These are phyloP conservation scores for Artibeus lituratus DNA, from an alignment of 2,797 vertebrate species.

Conservation along the genomic window DNA sequence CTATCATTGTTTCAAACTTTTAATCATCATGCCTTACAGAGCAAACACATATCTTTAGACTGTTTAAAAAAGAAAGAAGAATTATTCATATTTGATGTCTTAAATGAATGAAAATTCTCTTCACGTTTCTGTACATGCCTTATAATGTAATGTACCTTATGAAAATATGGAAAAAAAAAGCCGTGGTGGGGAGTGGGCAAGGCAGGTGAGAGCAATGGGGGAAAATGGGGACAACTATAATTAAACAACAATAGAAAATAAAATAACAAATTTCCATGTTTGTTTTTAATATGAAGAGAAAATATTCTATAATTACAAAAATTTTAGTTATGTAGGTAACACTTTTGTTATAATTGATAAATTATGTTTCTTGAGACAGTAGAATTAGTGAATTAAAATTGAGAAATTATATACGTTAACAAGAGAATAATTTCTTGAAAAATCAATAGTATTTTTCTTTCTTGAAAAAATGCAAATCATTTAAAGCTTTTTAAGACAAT, in stretches of 20 bases:
- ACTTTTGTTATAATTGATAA: not conserved
- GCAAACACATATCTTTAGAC: conserved; percentile 21
- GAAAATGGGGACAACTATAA: no score
- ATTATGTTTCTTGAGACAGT: not conserved
- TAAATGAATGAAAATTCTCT: conserved; percentile 37
- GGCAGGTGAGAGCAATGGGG: no score
- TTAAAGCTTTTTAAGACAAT: not conserved
- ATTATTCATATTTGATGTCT: conserved; percentile 25
- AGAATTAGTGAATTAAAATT: not conserved
- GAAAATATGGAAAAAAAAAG: not conserved
- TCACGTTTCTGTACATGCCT: not conserved
- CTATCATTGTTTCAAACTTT: conserved; percentile 27
- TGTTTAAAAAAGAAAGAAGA: not conserved
- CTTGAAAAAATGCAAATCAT: not conserved
- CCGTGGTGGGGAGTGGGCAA: not conserved
- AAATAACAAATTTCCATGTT: not conserved
- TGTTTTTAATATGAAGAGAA: not conserved
- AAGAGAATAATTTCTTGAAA: not conserved
- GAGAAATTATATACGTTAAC: not conserved
- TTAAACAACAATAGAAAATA: no score
- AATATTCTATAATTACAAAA: not conserved
- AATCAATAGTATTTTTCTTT: not conserved
- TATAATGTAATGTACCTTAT: conserved; percentile 1
- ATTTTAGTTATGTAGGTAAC: not conserved
- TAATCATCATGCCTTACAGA: not conserved